Conservation (phyloP, 2,888 invertebrate species). For the Epirrhoe alternata region DNA sequence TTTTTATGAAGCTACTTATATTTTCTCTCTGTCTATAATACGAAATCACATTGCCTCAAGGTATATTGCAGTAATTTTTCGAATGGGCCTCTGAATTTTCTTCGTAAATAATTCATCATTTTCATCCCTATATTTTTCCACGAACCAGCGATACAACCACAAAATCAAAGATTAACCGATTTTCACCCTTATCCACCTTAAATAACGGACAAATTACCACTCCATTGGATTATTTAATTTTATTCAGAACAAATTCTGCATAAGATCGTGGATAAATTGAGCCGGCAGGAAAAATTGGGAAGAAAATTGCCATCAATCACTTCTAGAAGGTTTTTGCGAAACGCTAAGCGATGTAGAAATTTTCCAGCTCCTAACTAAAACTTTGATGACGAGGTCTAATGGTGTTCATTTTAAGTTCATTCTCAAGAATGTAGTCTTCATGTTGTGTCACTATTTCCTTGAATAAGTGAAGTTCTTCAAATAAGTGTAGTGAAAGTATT, state of each 20-base stretch:
- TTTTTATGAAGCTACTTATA: neutral
- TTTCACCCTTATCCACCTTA: constrained; percentile 5
- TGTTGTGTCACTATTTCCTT: neutral
- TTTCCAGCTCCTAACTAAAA: constrained; percentile 26
- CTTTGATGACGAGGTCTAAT: constrained; percentile 24
- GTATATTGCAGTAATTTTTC: neutral
- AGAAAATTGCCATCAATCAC: constrained; percentile 45
- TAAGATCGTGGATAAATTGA: constrained; percentile 33
- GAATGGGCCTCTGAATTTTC: neutral
- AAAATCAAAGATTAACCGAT: constrained; percentile 10
- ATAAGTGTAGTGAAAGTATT: too few species aligned
- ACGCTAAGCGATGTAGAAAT: constrained; percentile 31
- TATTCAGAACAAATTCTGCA: constrained; percentile 24
- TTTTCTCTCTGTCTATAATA: neutral
- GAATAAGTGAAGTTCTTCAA: too few species aligned
- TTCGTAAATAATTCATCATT: constrained; percentile 1
- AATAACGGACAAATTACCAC: constrained; percentile 7
- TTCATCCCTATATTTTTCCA: neutral
- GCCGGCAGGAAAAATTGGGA: constrained; percentile 31
- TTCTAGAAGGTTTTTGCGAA: constrained; percentile 34
- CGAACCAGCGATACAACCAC: neutral
- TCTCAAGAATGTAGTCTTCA: neutral
- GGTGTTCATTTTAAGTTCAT: neutral
- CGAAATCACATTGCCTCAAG: neutral
- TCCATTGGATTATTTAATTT: constrained; percentile 4